Percentiles rank a stretch among this genome's conserved stretches.
Evolutionary conservation across 2,888 invertebrate genomes (phyloP).

Genomic region (Criorhina ranunculi): DNA sequence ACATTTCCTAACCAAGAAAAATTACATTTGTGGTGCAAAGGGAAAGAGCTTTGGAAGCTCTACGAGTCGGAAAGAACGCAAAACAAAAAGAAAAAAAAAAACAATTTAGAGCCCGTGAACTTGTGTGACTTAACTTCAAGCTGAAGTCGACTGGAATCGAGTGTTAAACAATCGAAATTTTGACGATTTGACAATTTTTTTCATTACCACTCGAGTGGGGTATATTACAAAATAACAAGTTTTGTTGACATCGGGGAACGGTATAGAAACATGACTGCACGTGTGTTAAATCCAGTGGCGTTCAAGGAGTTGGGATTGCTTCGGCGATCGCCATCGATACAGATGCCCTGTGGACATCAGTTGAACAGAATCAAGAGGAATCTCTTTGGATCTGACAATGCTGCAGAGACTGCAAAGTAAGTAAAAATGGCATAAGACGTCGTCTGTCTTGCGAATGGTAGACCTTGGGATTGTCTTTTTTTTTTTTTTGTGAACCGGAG

Average conservation of each 20-base stretch:
- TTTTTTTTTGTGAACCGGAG: background rate
- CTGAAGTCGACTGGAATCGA: constrained; percentile 44
- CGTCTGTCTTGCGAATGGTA: background rate
- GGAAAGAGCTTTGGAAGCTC: constrained; percentile 39
- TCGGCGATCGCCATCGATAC: constrained; percentile 79
- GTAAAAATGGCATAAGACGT: constrained; percentile 49
- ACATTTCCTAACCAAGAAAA: constrained; percentile 44
- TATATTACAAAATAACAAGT: constrained; percentile 37
- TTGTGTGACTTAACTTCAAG: constrained; percentile 52
- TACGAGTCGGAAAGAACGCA: background rate
- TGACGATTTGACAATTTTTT: constrained; percentile 54
- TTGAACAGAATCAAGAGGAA: constrained; percentile 83
- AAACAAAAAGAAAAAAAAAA: constrained; percentile 25
- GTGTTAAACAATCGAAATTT: constrained; percentile 46
- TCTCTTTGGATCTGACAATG: constrained; percentile 82
- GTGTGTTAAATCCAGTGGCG: constrained; percentile 82
- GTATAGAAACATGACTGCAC: constrained; percentile 80
- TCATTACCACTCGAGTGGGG: constrained; percentile 57
- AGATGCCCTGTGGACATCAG: constrained; percentile 80
- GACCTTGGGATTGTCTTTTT: constrained; percentile 45
- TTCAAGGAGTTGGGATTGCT: constrained; percentile 82
- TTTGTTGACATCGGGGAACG: constrained; percentile 41
- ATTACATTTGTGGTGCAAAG: background rate
- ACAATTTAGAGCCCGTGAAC: constrained; percentile 61
- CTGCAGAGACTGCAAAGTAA: constrained; percentile 81